Base-by-base conservation (phyloP, 2,797 vertebrate species). In the Dromococcyx pavoninus region DNA sequence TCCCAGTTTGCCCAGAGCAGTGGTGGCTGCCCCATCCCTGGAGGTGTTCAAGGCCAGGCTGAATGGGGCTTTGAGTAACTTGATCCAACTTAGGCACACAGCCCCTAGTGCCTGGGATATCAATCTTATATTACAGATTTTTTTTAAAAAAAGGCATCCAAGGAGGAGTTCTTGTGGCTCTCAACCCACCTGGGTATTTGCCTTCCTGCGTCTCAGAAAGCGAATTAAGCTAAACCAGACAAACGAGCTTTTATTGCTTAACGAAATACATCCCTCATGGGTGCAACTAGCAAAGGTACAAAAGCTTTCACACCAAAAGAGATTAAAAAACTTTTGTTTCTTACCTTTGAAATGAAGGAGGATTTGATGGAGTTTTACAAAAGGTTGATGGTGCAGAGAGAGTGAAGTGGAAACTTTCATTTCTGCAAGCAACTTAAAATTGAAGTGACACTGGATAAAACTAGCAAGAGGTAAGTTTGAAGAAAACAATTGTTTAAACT, bases 251-350 rank as follows among this genome's bases (percentile, higher is more conserved):
- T 62, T 73, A 41, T 51, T 61, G 64, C 60, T 76, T 86, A 67
- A 77, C 62, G 76, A 88, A 93, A 93, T 83, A 56, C 65, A 58
- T 88, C 89, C 69, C 88, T 91, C 51, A 8, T 11, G 71, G 75
- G 60, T 56, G 53, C 72, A 80, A 80, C 72, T 62, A 62, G 91
- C 46, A 83, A 83, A 90, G 24, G 51, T 43, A 79, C 48, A 77
- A 83, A 93, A 53, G n/a, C 13, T 73, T 82, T 83, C 28, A 70
- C 74, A 86, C 35, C 30, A 39, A 54, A 66, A 83, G 43, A 83
- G 69, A 91, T 95, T 78, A 87, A 89, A 84, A 41, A 67, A 75
- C 54, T 78, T 5, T 1, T 25, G 19, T 71, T 85, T 64, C 88
- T 69, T n/a, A 44, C 62, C 51, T 69, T 4, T 5, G 58, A 51